Conservation (phyloP, 2,888 invertebrate genomes). For the Lissocephala sabroskyi region DNA sequence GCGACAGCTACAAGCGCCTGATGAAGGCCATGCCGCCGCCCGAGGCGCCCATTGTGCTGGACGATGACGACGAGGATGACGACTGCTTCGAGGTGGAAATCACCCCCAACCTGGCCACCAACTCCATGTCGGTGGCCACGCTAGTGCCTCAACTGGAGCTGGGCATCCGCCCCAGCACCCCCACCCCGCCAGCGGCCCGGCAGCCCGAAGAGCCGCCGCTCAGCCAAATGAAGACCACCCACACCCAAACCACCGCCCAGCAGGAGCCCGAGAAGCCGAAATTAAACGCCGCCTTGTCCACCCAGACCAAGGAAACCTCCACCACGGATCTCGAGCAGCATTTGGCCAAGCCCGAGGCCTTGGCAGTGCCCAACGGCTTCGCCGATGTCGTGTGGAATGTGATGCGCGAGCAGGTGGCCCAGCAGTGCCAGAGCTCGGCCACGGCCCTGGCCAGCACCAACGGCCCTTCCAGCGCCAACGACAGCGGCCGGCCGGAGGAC, state of each 20-base stretch:
- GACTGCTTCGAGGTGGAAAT: constrained; percentile 37
- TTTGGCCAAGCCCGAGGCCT: neutral
- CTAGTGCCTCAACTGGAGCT: constrained; percentile 20
- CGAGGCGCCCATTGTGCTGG: constrained; percentile 30
- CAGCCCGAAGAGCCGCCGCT: constrained; percentile 11
- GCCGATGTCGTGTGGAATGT: constrained; percentile 14
- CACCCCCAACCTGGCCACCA: neutral
- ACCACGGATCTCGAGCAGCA: constrained; percentile 31
- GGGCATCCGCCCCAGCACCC: too few species aligned
- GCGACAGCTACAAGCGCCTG: constrained; percentile 31
- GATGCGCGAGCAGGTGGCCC: constrained; percentile 16
- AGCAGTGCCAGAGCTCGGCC: constrained; percentile 1
- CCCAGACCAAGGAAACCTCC: constrained; percentile 34
- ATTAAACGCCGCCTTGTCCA: too few species aligned
- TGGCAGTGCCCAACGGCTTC: constrained; percentile 1
- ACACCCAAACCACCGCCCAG: neutral
- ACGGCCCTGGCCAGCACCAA: neutral
- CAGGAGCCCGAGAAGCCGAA: neutral
- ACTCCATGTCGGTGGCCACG: constrained; percentile 25
- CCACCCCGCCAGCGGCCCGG: too few species aligned
- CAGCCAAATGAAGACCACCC: neutral
- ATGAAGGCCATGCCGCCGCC: constrained; percentile 17
- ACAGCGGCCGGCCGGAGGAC: too few species aligned
- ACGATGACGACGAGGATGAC: constrained; percentile 38
- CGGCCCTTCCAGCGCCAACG: neutral